Percentiles rank a stretch among this genome's conserved stretches.
phyloP scores from a whole-genome alignment of 2,113 vertebrate species.

The Dendropsophus ebraccatus region DNA sequence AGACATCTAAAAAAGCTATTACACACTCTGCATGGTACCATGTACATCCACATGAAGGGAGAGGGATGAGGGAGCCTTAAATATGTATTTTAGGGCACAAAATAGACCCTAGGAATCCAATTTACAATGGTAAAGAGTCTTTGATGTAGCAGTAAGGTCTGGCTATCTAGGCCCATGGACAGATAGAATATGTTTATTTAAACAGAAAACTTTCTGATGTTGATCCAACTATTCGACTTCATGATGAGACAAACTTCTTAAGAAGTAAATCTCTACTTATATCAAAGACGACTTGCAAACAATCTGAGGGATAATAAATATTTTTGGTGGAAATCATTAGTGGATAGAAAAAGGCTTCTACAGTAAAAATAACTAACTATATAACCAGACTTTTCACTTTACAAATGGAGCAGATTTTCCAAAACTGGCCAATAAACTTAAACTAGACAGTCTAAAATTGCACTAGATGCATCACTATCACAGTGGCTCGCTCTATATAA shows the following conservation, averaged over 20 bases:
- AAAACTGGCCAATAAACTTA: no score
- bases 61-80: neutral
- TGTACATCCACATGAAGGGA: slow-evolving; percentile 11
- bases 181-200: neutral
- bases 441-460: no score
- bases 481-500: no score
- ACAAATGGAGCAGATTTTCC: no score
- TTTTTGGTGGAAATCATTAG: neutral
- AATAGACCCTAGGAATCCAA: slow-evolving; percentile 18
- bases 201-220: neutral
- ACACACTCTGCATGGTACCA: slow-evolving; percentile 29
- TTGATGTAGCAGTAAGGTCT: slow-evolving; percentile 6
- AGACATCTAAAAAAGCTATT: slow-evolving; percentile 40
- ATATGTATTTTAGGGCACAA: slow-evolving; percentile 20
- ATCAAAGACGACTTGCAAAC: no score
- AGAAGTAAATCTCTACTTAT: no score
- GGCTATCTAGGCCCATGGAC: neutral
- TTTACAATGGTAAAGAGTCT: slow-evolving; percentile 31
- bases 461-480: no score
- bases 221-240: neutral
- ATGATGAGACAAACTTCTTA: neutral
- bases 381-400: no score
- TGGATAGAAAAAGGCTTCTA: neutral
- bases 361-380: neutral
- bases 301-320: neutral